A percentile compares a stretch with the other conserved stretches of the same genome.
Evolutionary conservation across 2,797 vertebrate genomes (phyloP).

Genomic region (Hyperoplus immaculatus): DNA sequence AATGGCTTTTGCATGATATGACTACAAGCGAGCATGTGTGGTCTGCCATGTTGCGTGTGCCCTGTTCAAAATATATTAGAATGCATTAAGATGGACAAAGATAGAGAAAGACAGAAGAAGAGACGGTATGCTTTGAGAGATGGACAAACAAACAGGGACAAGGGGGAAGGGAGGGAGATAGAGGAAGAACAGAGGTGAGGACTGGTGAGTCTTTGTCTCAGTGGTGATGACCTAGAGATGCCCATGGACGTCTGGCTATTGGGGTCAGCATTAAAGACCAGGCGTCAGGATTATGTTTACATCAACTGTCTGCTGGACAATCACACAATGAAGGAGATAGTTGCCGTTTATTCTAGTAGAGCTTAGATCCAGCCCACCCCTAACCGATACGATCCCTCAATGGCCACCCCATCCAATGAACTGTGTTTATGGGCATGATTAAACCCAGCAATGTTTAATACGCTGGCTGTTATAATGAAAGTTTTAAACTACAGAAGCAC

Average conservation of each 20-base stretch:
- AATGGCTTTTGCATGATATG: constrained; percentile 38
- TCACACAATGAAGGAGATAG: constrained; percentile 21
- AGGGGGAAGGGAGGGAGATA: constrained; percentile 2
- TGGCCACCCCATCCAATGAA: too few species aligned
- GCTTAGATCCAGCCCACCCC: neutral
- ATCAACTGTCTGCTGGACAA: constrained; percentile 53
- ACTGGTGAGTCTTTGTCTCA: constrained; percentile 60
- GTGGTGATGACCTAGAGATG: constrained; percentile 66
- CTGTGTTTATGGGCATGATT: too few species aligned
- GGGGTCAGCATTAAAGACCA: constrained; percentile 64
- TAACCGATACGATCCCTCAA: too few species aligned
- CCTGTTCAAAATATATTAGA: constrained; percentile 58
- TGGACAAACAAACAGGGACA: constrained; percentile 16
- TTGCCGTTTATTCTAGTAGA: neutral
- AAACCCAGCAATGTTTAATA: too few species aligned
- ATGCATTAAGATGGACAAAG: constrained; percentile 54
- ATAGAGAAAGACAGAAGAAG: constrained; percentile 13
- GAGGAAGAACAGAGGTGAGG: constrained; percentile 26
- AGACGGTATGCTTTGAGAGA: constrained; percentile 17
- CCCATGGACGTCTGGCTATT: constrained; percentile 56
- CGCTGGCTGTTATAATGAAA: too few species aligned
- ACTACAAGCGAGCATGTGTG: constrained; percentile 46
- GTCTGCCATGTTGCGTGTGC: constrained; percentile 27
- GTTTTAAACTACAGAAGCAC: too few species aligned
- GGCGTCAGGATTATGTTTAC: constrained; percentile 50